These are phyloP conservation scores for Xiphorhynchus erythropygius DNA, from an alignment of 2,797 vertebrate genomes.

Conservation along the genomic window DNA sequence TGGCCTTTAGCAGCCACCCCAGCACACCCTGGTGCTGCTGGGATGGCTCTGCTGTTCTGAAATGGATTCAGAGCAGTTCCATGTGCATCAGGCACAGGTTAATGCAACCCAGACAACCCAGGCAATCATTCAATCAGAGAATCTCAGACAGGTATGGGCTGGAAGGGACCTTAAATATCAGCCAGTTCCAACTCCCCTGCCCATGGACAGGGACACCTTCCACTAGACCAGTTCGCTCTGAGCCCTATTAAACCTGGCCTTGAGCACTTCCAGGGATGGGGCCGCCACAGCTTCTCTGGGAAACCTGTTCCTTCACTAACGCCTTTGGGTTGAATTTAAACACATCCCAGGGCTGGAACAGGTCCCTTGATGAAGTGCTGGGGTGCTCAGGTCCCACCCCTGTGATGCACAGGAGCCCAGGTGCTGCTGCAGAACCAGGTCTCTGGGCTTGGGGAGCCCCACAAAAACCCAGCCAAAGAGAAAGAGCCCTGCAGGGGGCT, in stretches of 20 bases:
- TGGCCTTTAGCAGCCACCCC: accelerated
- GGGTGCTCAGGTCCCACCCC: neutral
- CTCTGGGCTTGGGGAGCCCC: neutral
- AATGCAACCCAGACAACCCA: neutral
- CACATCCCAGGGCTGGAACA: accelerated
- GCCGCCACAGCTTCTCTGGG: neutral
- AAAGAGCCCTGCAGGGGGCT: neutral
- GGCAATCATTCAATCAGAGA: neutral
- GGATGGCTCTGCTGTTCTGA: neutral
- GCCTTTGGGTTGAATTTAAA: neutral
- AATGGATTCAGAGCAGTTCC: accelerated
- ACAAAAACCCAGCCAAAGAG: neutral
- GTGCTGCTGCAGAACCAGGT: neutral
- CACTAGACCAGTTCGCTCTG: neutral
- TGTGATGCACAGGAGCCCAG: accelerated
- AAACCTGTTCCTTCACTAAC: neutral
- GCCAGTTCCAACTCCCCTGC: too few relatives aligned
- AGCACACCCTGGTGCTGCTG: accelerated
- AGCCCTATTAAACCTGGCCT: neutral
- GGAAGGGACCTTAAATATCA: neutral
- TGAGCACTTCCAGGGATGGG: neutral
- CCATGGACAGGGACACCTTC: neutral
- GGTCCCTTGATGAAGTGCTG: accelerated
- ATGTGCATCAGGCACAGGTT: accelerated
- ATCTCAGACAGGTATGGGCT: neutral